Evolutionary conservation across 1,140 invertebrate species (phyloP), one percentile per base, ranked within the genome.

Genomic region (Pemphigus obesinymphae): DNA sequence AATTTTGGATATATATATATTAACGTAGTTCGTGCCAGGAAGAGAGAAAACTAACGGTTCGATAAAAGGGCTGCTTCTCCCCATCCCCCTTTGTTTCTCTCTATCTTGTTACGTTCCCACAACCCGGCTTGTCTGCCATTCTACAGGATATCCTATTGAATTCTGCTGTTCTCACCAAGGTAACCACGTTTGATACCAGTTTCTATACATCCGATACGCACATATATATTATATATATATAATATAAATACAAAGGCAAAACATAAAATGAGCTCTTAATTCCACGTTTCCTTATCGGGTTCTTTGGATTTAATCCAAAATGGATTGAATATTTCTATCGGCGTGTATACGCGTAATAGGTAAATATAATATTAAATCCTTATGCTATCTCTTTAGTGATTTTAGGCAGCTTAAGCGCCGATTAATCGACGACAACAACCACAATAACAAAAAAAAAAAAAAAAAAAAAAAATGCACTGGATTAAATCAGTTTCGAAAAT

Each of bases 21-120:
- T 26, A 40, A 78, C 75, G n/a, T 8, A 53, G 17, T 29, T 17
- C 29, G 2, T 11, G 45, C 29, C 5, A 29, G 34, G 37, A 75
- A 55, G 48, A 40, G 31, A 78, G 50, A 78, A 78, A 58, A 40
- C 75, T 31, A 78, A 78, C 75, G 75, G 75, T 58, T 78, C 75
- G 75, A 78, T 78, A 78, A 78, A 78, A 55, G 75, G 48, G 53
- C 50, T 17, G 53, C 23, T 55, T 58, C 53, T 40, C 53, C 48
- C 20, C n/a, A 29, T 50, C 29, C 53, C 48, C 20, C n/a, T 29
- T 50, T 37, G 7, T 58, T 7, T 78, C 75, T 34, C 45, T 26
- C 10, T 23, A 1, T 55, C n/a, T 55, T 40, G 31, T 53, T 37
- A 11, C 26, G 23, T 48, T n/a, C 75, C 11, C 53, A 15, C 48